Evolutionary conservation across 2,888 invertebrate genomes (phyloP).

Genomic region (Linnaemya tessellans): DNA sequence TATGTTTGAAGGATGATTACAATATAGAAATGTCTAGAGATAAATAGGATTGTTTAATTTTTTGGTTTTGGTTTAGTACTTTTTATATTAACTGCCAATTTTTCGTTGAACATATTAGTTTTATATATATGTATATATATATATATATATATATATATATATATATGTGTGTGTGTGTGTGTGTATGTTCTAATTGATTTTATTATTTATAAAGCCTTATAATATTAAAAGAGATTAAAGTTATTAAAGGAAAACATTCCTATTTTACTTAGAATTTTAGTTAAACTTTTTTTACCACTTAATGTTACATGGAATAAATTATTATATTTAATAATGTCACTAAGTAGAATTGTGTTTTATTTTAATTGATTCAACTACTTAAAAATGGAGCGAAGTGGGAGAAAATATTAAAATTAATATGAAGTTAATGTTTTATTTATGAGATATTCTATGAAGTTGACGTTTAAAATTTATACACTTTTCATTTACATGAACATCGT

Average conservation of each 20-base stretch:
- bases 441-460: background rate
- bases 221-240: conserved; percentile 23
- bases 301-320: conserved; percentile 51
- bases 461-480: background rate
- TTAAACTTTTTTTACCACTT: conserved; percentile 61
- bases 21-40: conserved; percentile 54
- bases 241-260: conserved; percentile 25
- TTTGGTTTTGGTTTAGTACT: conserved; percentile 42
- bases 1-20: conserved; percentile 16
- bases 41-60: conserved; percentile 59
- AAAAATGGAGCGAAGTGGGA: conserved; percentile 2
- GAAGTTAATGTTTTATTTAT: background rate
- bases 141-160: too few relatives aligned
- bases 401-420: conserved; percentile 16
- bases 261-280: conserved; percentile 30
- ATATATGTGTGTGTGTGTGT: too few relatives aligned
- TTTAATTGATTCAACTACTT: conserved; percentile 53
- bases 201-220: conserved; percentile 5
- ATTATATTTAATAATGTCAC: conserved; percentile 40
- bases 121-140: background rate
- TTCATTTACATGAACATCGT: background rate
- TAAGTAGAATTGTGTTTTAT: conserved; percentile 2
- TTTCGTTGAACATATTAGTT: conserved; percentile 46
- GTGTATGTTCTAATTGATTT: background rate
- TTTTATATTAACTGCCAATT: conserved; percentile 44